Conservation (phyloP, 1,140 invertebrate species). For the Galleria mellonella region DNA sequence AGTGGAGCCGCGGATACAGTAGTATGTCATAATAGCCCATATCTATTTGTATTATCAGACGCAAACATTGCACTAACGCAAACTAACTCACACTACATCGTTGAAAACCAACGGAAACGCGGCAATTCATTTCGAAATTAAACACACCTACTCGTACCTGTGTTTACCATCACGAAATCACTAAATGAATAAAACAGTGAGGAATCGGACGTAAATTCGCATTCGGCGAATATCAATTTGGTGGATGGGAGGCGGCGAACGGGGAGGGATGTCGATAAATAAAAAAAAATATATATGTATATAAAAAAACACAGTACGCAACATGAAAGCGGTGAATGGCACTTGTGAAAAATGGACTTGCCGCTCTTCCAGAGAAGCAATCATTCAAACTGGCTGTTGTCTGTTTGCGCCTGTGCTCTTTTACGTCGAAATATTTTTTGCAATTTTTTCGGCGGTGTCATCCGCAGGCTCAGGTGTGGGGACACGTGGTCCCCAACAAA, state of each 20-base stretch:
- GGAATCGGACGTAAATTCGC: constrained; percentile 64
- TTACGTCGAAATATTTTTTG: constrained; percentile 61
- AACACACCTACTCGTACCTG: constrained; percentile 71
- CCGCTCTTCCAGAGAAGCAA: constrained; percentile 72
- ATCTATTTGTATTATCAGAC: neutral
- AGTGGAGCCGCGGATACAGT: too few species aligned
- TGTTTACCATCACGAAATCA: constrained; percentile 67
- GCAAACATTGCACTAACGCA: neutral
- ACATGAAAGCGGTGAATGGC: constrained; percentile 71
- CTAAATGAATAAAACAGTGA: constrained; percentile 73
- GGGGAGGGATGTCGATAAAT: constrained; percentile 58
- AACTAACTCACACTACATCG: constrained; percentile 23
- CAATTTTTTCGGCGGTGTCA: constrained; percentile 67
- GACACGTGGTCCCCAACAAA: constrained; percentile 66
- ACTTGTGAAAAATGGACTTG: constrained; percentile 74
- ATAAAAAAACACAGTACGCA: constrained; percentile 64
- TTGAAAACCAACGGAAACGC: constrained; percentile 62
- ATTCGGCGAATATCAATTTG: constrained; percentile 70
- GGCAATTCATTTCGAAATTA: constrained; percentile 70
- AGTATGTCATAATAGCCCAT: neutral
- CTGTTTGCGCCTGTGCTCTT: constrained; percentile 70
- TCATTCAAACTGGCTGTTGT: constrained; percentile 72
- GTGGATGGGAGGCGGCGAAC: constrained; percentile 20
- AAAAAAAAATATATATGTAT: constrained; percentile 70
- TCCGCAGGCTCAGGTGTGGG: constrained; percentile 65